Percentiles rank a stretch among this genome's conserved stretches.
Evolutionary conservation across 2,113 vertebrate species (phyloP).

Genomic region (Pseudorhombus dupliciocellatus): DNA sequence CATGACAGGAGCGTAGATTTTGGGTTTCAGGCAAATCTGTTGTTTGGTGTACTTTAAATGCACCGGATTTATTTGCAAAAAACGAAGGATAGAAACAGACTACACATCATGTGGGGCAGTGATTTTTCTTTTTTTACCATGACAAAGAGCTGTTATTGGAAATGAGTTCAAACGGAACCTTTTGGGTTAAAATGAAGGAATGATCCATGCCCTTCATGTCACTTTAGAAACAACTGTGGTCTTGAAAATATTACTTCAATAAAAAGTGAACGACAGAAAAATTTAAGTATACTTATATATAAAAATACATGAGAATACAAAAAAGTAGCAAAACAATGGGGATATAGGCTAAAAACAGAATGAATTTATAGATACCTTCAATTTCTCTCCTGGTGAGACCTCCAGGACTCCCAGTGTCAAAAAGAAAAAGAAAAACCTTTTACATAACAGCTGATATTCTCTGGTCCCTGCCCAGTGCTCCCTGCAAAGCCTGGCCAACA

Average conservation of each 20-base stretch:
- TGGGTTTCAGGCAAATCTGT: constrained; percentile 42
- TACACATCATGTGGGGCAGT: constrained; percentile 69
- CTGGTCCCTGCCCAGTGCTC: constrained; percentile 76
- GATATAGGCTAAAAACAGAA: constrained; percentile 79
- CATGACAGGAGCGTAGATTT: constrained; percentile 28
- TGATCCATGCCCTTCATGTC: constrained; percentile 65
- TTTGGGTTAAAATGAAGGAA: constrained; percentile 62
- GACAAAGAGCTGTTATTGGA: constrained; percentile 59
- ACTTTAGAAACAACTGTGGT: constrained; percentile 79
- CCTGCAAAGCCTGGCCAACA: constrained; percentile 49
- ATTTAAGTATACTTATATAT: constrained; percentile 85
- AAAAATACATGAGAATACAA: constrained; percentile 85
- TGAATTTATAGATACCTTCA: constrained; percentile 80
- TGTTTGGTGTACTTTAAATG: constrained; percentile 67
- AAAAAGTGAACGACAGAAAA: constrained; percentile 83
- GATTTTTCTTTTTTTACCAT: constrained; percentile 45
- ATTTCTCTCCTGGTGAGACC: constrained; percentile 69
- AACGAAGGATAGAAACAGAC: constrained; percentile 49
- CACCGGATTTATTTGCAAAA: constrained; percentile 61
- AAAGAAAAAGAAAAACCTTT: constrained; percentile 36
- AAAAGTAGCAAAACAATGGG: constrained; percentile 84
- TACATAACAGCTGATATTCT: constrained; percentile 65
- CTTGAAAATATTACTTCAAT: constrained; percentile 83
- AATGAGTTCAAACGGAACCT: constrained; percentile 54
- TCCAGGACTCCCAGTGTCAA: constrained; percentile 65